Conservation (phyloP, 2,797 vertebrate genomes). For the Epinephelus coioides region DNA sequence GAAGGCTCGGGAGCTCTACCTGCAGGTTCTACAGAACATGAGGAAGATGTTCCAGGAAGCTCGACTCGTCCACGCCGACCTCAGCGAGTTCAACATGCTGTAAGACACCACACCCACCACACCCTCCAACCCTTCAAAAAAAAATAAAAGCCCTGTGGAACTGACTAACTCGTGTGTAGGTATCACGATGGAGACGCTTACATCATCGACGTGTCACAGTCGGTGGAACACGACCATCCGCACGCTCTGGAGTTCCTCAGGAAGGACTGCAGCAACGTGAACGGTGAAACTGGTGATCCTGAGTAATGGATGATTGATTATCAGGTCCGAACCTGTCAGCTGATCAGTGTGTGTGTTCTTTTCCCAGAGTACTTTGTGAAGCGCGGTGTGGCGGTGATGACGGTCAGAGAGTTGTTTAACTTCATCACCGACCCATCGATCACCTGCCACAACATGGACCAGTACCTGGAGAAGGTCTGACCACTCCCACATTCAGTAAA, state of each 20-base stretch:
- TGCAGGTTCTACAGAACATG: conserved; percentile 95
- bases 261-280: conserved; percentile 92
- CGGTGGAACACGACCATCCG: conserved; percentile 94
- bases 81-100: conserved; percentile 99
- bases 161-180: conserved; percentile 64
- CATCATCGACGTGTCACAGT: conserved; percentile 95
- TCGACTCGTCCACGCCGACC: conserved; percentile 95
- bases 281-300: conserved; percentile 75
- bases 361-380: conserved; percentile 92
- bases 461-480: conserved; percentile 91
- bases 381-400: conserved; percentile 92
- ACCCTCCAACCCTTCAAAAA: not conserved
- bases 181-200: conserved; percentile 89
- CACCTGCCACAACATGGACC: conserved; percentile 90
- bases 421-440: conserved; percentile 95
- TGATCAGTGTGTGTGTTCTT: not conserved
- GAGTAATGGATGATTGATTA: no score
- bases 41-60: conserved; percentile 95
- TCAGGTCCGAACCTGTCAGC: no score
- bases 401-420: conserved; percentile 94
- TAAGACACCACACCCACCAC: conserved; percentile 71
- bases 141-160: not conserved
- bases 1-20: conserved; percentile 93
- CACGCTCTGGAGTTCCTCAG: conserved; percentile 93
- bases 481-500: not conserved